Evolutionary conservation across 2,113 vertebrate species (phyloP).

Genomic region (Pterocles burchelli): DNA sequence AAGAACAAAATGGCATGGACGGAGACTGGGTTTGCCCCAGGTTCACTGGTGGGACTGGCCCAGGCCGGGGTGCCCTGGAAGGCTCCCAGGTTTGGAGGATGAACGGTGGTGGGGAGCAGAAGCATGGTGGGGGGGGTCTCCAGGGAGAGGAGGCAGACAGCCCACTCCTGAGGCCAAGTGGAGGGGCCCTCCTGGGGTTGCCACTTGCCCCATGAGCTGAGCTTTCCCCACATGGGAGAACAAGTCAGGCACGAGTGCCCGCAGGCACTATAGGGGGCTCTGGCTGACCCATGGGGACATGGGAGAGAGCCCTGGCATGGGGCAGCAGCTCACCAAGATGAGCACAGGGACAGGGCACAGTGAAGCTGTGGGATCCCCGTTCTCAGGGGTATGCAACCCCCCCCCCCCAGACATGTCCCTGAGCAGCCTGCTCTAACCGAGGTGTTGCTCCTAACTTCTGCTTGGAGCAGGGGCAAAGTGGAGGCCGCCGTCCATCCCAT

Average conservation of each 20-base stretch:
- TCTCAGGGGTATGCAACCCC: neutral
- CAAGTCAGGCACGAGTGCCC: accelerated
- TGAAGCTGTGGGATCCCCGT: neutral
- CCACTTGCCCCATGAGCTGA: neutral
- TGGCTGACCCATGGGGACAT: accelerated
- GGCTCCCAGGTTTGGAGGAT: accelerated
- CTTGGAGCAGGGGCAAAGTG: neutral
- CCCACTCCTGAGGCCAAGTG: neutral
- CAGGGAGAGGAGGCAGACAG: neutral
- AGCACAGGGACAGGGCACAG: neutral
- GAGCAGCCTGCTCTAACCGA: neutral
- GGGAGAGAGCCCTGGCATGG: neutral
- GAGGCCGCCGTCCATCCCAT: neutral
- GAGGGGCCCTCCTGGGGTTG: neutral
- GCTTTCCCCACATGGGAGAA: neutral
- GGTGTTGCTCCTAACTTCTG: neutral
- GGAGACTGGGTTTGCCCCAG: neutral
- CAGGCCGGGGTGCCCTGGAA: neutral
- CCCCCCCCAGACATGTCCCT: accelerated
- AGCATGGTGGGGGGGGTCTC: neutral
- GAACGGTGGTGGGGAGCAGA: accelerated
- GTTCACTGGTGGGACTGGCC: neutral
- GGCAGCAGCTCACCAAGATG: neutral
- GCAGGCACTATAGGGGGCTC: neutral
- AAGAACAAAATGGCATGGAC: neutral